Conservation (phyloP, 2,888 invertebrate species). For the Thereva nobilitata region DNA sequence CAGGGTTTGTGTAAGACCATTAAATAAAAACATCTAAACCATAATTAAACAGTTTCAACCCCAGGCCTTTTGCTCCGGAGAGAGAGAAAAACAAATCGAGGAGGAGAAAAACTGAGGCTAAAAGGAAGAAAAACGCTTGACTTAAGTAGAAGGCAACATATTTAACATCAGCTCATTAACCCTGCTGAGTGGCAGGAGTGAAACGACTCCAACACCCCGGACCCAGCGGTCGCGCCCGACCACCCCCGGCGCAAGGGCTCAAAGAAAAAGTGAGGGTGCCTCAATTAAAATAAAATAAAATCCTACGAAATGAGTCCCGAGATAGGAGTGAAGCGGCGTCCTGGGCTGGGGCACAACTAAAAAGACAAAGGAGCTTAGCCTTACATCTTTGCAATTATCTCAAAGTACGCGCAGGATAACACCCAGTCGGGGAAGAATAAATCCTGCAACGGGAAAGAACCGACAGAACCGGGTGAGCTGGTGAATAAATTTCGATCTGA, state of each 20-base stretch:
- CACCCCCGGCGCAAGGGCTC: neutral
- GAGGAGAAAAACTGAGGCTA: conserved; percentile 21
- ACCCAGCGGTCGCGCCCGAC: neutral
- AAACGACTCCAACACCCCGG: conserved; percentile 12
- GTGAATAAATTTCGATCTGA: conserved; percentile 42
- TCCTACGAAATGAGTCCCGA: conserved; percentile 37
- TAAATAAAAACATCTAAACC: conserved; percentile 37
- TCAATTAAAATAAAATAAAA: conserved; percentile 42
- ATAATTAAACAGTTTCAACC: conserved; percentile 36
- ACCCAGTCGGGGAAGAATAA: conserved; percentile 24
- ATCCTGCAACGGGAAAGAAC: conserved; percentile 25
- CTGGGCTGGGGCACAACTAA: conserved; percentile 10
- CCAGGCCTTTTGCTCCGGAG: neutral
- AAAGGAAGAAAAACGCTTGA: conserved; percentile 22
- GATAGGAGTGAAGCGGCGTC: conserved; percentile 27
- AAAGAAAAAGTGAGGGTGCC: conserved; percentile 13
- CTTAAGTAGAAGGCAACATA: conserved; percentile 37
- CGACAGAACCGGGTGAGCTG: conserved; percentile 32
- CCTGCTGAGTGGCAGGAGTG: conserved; percentile 13
- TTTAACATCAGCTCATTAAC: conserved; percentile 40
- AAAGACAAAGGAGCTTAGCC: conserved; percentile 26
- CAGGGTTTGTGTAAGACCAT: conserved; percentile 21
- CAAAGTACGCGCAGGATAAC: conserved; percentile 38
- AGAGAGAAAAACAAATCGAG: conserved; percentile 12
- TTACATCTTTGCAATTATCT: conserved; percentile 39